phyloP scores from a whole-genome alignment of 2,797 vertebrate genomes.

The Zenarchopterus dispar region DNA sequence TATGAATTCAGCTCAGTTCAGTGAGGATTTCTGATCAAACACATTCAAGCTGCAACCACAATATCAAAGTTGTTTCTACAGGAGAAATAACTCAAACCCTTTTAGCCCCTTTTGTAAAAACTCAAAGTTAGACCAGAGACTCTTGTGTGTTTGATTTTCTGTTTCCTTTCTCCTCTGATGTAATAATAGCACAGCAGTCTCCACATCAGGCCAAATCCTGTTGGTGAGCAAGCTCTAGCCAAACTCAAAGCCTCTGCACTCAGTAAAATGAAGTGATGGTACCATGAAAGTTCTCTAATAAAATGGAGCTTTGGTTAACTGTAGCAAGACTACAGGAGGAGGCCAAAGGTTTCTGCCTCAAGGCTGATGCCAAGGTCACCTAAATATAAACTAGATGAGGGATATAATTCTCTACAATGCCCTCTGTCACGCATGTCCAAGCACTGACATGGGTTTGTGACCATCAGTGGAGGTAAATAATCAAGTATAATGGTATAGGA shows the following conservation, averaged over 20 bases:
- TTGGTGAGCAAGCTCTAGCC: slow-evolving; percentile 46
- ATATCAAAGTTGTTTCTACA: slow-evolving; percentile 13
- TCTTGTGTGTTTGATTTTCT: slow-evolving; percentile 51
- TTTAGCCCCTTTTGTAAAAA: slow-evolving; percentile 31
- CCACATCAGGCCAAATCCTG: slow-evolving; percentile 47
- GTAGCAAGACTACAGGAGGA: slow-evolving; percentile 25
- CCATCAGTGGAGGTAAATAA: slow-evolving; percentile 15
- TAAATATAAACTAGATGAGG: slow-evolving; percentile 66
- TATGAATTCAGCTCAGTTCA: background rate
- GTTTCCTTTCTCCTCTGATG: slow-evolving; percentile 31
- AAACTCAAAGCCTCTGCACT: slow-evolving; percentile 57
- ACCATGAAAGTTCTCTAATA: slow-evolving; percentile 44
- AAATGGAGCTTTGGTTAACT: slow-evolving; percentile 36
- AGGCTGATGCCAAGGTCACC: slow-evolving; percentile 55
- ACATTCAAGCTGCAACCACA: background rate
- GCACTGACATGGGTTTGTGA: slow-evolving; percentile 7
- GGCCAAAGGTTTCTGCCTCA: slow-evolving; percentile 17
- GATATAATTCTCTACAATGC: slow-evolving; percentile 55
- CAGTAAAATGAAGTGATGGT: slow-evolving; percentile 48
- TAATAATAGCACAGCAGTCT: slow-evolving; percentile 65
- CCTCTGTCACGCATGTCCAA: slow-evolving; percentile 20
- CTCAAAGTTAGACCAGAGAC: slow-evolving; percentile 60
- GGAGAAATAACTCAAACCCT: slow-evolving; percentile 43
- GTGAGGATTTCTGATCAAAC: background rate
- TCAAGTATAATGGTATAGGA: slow-evolving; percentile 16